Base-by-base conservation (phyloP, 2,797 vertebrate species). In the Falco biarmicus region DNA sequence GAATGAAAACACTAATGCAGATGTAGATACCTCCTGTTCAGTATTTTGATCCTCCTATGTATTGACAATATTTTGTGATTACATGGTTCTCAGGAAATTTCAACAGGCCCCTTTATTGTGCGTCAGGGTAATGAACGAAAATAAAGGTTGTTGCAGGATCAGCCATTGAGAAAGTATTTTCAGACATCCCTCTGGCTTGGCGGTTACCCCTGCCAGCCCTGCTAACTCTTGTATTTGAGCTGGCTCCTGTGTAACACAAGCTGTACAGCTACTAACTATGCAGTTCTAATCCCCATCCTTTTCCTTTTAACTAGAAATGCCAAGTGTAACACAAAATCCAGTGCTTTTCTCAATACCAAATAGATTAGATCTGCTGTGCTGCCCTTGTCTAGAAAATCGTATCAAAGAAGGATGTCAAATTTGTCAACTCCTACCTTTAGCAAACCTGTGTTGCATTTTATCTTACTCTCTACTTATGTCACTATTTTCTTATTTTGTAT, bases 321-420 rank as follows among this genome's bases (percentile, higher is more conserved):
- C 68, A 57, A 0, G 0, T 91, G 25, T 29, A 83, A 68, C 51
- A 68, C 51, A 61, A 83, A 85, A 76, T 34, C 34, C 56, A 20
- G 14, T 32, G 54, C 28, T 93, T 84, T 76, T 60, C 41, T 92
- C 84, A 83, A 4, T 48, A 51, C 8, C 71, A 87, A 34, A 60
- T 37, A 87, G 25, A 74, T 93, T 15, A 80, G 17, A 85, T 87
- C 68, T 89, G 56, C 15, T 39, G 31, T 37, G 29, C 39, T 34
- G 59, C 16, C 37, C 75, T 66, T 89, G 84, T 89, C 89, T 89
- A 57, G 92, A 63, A 94, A 90, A 77, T 53, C 3, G 1, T 66
- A 93, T 95, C 95, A 95, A 96, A 96, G 95, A 31, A 76, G 28
- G 45, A 31, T 91, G 96, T 96, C 95, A 87, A 48, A 74, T 83